Evolutionary conservation across 1,140 invertebrate species (phyloP).

Genomic region (Chlorops oryzae): DNA sequence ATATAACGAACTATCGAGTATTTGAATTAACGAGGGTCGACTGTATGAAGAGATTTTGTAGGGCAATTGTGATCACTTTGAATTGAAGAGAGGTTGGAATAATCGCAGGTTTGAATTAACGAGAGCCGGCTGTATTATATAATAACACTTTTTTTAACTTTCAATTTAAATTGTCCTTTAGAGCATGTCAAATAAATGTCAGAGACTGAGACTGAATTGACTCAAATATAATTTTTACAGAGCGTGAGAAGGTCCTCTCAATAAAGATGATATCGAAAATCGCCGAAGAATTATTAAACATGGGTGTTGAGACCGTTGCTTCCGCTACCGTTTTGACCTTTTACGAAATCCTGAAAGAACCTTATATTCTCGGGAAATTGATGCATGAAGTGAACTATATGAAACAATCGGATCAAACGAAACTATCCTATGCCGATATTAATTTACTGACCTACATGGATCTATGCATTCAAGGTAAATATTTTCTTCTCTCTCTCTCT

Average conservation of each 20-base stretch:
- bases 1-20: too few species aligned
- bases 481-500: not conserved
- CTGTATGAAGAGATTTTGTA: too few species aligned
- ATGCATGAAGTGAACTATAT: conserved; percentile 18
- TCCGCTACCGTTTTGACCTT: conserved; percentile 28
- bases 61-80: too few species aligned
- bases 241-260: conserved; percentile 34
- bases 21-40: too few species aligned
- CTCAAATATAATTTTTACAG: too few species aligned
- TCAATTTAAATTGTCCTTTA: too few species aligned
- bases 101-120: too few species aligned
- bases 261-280: conserved; percentile 30
- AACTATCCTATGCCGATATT: conserved; percentile 26
- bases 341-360: conserved; percentile 33
- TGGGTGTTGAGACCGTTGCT: conserved; percentile 27
- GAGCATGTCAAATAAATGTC: too few species aligned
- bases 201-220: too few species aligned
- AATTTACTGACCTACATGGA: conserved; percentile 32
- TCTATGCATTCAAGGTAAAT: conserved; percentile 34
- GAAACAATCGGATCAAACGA: not conserved
- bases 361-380: conserved; percentile 30
- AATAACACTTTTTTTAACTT: too few species aligned
- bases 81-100: too few species aligned
- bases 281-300: conserved; percentile 34
- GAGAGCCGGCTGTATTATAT: too few species aligned